Evolutionary conservation across 2,888 invertebrate genomes (phyloP).

Genomic region (Agonopterix arenella): DNA sequence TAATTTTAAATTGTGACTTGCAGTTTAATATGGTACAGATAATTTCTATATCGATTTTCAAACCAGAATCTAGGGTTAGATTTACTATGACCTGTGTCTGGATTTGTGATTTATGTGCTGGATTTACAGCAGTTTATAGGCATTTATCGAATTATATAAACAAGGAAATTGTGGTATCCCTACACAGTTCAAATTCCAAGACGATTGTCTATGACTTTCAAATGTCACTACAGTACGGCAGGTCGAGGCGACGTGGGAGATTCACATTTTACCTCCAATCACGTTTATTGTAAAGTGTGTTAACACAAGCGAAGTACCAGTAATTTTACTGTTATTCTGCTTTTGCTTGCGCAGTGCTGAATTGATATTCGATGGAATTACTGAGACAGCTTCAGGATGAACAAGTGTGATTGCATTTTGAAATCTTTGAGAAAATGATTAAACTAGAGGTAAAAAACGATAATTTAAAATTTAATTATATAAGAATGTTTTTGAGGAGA

Average conservation of each 20-base stretch:
- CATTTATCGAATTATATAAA: not conserved
- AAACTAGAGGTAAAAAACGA: no score
- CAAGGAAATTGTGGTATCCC: not conserved
- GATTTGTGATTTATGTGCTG: not conserved
- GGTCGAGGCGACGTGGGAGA: slow-evolving; percentile 49
- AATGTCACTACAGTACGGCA: slow-evolving; percentile 49
- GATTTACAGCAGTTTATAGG: not conserved
- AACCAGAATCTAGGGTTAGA: not conserved
- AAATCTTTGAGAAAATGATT: no score
- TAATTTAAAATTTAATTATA: no score
- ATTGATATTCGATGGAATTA: not conserved
- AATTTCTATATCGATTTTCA: no score
- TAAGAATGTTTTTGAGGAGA: no score
- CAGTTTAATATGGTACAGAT: no score
- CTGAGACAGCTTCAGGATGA: no score
- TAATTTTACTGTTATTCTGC: slow-evolving; percentile 6
- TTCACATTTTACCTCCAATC: slow-evolving; percentile 49
- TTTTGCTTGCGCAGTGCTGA: not conserved
- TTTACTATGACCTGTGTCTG: not conserved
- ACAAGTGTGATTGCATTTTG: no score
- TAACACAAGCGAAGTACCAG: slow-evolving; percentile 11
- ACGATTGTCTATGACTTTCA: slow-evolving; percentile 44
- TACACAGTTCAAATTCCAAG: slow-evolving; percentile 21
- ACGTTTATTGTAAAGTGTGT: slow-evolving; percentile 28
- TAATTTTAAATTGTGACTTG: no score